A percentile compares a stretch with the other conserved stretches of the same genome.
These are phyloP conservation scores for Merluccius polli DNA, from an alignment of 2,797 vertebrate genomes.

Conservation along the genomic window DNA sequence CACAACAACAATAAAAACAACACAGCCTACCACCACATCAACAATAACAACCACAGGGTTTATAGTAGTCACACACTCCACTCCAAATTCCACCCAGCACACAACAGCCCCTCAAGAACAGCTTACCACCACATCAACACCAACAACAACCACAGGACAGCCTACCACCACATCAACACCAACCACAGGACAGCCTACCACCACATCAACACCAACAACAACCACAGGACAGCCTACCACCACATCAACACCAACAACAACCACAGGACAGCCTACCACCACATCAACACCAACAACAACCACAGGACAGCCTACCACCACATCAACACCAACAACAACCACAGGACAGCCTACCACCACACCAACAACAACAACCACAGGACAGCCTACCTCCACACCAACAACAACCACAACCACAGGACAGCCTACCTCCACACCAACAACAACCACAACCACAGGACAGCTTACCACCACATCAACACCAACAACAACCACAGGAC, in stretches of 20 bases:
- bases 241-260: background rate
- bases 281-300: background rate
- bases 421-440: background rate
- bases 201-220: background rate
- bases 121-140: background rate
- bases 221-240: background rate
- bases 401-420: background rate
- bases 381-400: background rate
- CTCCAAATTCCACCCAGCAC: too few relatives aligned
- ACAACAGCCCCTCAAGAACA: background rate
- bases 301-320: slow-evolving; percentile 6
- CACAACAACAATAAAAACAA: too few relatives aligned
- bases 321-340: background rate
- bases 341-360: background rate
- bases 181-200: background rate
- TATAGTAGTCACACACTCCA: too few relatives aligned
- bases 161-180: background rate
- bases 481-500: background rate
- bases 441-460: background rate
- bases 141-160: background rate
- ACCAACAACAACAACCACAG: background rate
- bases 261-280: background rate
- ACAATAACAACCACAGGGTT: too few relatives aligned
- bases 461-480: background rate
- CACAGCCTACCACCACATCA: too few relatives aligned